A percentile compares a stretch with the other conserved stretches of the same genome.
phyloP scores from a whole-genome alignment of 2,888 invertebrate genomes.

The Poecilus cupreus region DNA sequence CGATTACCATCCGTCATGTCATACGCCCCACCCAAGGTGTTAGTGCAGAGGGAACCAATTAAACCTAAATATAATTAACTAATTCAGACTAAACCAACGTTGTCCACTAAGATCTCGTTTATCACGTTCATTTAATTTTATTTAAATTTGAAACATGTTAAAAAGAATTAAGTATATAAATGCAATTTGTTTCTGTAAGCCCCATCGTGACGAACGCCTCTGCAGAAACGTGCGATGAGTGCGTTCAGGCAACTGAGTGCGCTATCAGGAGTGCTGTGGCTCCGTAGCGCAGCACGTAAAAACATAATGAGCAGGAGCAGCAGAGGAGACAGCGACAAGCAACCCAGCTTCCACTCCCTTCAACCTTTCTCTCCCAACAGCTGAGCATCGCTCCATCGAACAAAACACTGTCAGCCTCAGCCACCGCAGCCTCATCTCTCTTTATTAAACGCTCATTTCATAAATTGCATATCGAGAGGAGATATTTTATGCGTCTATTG shows the following conservation, averaged over 20 bases:
- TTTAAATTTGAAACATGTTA: too few relatives aligned
- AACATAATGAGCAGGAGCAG: slow-evolving; percentile 26
- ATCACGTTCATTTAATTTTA: too few relatives aligned
- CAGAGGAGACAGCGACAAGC: neutral
- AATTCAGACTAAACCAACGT: too few relatives aligned
- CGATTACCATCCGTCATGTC: too few relatives aligned
- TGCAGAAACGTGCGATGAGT: neutral
- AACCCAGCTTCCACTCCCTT: neutral
- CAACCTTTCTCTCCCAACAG: neutral
- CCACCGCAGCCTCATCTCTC: slow-evolving; percentile 20
- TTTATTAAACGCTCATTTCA: slow-evolving; percentile 42
- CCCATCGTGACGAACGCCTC: neutral
- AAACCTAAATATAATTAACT: too few relatives aligned
- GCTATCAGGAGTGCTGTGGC: slow-evolving; percentile 7
- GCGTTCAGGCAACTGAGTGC: neutral
- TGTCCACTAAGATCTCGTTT: too few relatives aligned
- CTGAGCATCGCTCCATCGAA: neutral
- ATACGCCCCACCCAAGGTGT: too few relatives aligned
- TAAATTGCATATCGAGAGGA: slow-evolving; percentile 12
- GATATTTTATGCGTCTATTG: slow-evolving; percentile 17
- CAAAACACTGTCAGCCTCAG: slow-evolving; percentile 17
- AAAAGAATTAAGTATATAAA: too few relatives aligned
- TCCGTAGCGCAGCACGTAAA: slow-evolving; percentile 28
- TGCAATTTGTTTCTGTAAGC: neutral
- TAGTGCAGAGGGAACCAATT: too few relatives aligned